Evolutionary conservation across 1,140 invertebrate species (phyloP).

Genomic region (Pseudomyrmex dendroicus): DNA sequence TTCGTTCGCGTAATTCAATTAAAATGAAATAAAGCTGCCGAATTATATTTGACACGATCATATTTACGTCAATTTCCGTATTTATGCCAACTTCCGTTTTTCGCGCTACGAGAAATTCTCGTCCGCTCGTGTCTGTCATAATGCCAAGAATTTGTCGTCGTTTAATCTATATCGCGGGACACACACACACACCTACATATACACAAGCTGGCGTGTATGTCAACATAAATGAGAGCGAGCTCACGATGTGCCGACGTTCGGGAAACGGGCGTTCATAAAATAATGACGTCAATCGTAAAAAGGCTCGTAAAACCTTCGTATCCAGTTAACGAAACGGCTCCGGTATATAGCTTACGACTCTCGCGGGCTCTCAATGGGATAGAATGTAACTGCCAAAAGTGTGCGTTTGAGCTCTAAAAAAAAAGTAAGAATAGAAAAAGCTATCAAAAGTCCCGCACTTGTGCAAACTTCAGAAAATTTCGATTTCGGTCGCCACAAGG

Average conservation of each 20-base stretch:
- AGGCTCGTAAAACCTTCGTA: slow-evolving; percentile 37
- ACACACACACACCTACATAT: neutral
- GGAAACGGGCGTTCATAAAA: slow-evolving; percentile 59
- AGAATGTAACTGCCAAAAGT: slow-evolving; percentile 31
- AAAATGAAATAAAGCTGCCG: neutral
- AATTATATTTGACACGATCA: slow-evolving; percentile 2
- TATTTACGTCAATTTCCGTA: slow-evolving; percentile 1
- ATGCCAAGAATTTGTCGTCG: slow-evolving; percentile 61
- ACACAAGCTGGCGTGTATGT: neutral
- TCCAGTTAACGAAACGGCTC: slow-evolving; percentile 49
- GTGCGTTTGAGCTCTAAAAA: neutral
- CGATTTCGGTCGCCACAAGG: neutral
- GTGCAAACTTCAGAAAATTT: slow-evolving; percentile 3
- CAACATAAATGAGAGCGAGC: slow-evolving; percentile 29
- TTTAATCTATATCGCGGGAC: slow-evolving; percentile 33
- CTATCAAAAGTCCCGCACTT: neutral
- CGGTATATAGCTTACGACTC: slow-evolving; percentile 21
- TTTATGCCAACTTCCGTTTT: slow-evolving; percentile 3
- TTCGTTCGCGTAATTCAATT: neutral
- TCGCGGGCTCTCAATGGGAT: slow-evolving; percentile 14
- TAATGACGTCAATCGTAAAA: slow-evolving; percentile 62
- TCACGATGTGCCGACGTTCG: slow-evolving; percentile 54
- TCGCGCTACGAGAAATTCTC: slow-evolving; percentile 1
- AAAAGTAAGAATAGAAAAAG: neutral
- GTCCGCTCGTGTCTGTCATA: slow-evolving; percentile 47